phyloP scores from a whole-genome alignment of 1,140 invertebrate species.

The Bombus soroeensis region DNA sequence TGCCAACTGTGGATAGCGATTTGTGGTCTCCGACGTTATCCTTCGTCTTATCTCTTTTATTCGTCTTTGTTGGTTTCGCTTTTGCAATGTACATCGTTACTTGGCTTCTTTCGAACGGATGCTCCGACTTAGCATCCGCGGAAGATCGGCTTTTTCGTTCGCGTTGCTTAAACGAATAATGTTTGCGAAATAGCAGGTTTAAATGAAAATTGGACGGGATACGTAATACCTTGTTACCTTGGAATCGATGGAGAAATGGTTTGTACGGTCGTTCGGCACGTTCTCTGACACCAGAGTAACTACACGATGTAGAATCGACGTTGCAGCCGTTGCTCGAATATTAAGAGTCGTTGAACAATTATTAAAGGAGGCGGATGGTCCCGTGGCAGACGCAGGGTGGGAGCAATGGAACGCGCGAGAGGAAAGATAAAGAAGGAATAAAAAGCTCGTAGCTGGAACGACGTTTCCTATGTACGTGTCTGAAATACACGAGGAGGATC shows the following conservation, averaged over 20 bases:
- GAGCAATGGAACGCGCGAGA: not conserved
- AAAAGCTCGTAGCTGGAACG: slow-evolving; percentile 39
- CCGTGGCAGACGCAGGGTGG: not conserved
- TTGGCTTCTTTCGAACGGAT: too few species aligned
- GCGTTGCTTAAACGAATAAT: too few species aligned
- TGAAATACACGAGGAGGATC: slow-evolving; percentile 40
- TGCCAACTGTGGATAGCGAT: too few species aligned
- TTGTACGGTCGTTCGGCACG: not conserved
- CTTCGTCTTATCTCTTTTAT: too few species aligned
- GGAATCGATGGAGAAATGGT: not conserved
- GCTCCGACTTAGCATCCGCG: too few species aligned
- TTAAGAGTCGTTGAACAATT: slow-evolving; percentile 44
- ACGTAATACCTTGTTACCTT: not conserved
- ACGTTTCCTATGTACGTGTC: slow-evolving; percentile 52
- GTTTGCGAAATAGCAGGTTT: too few species aligned
- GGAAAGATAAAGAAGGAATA: slow-evolving; percentile 6
- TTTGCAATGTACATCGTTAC: too few species aligned
- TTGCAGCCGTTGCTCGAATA: slow-evolving; percentile 46
- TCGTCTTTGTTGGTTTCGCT: too few species aligned
- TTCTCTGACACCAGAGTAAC: not conserved
- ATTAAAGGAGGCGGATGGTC: slow-evolving; percentile 9
- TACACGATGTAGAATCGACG: slow-evolving; percentile 14
- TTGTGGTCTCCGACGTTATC: too few species aligned
- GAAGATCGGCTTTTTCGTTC: too few species aligned
- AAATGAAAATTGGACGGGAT: not conserved